Base-by-base conservation (phyloP, 2,888 invertebrate genomes). In the Mactromeris polynyma region DNA sequence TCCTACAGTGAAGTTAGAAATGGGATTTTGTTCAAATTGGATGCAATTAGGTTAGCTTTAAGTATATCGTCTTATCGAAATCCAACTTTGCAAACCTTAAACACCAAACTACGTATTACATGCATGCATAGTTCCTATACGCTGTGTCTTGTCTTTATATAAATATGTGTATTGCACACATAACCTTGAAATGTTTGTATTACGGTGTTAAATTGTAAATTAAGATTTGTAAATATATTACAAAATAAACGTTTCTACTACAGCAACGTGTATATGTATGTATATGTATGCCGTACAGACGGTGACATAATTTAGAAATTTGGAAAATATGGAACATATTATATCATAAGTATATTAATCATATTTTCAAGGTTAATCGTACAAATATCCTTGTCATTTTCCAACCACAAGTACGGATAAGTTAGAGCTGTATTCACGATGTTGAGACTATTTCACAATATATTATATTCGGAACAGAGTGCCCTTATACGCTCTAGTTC, bases 181-280 rank as follows among this genome's bases (percentile, higher is more conserved):
- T 73, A 73, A 73, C 73, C 73, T 73, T 73, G 73, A 73, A 73
- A 64, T 64, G 26, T 64, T n/a, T 19, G n/a, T 58, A 19, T 58
- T 58, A 58, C 58, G 58, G 58, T 58, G 58, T 58, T n/a, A 58
- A 6, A 58, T 58, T 58, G 17, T 6, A 58, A 58, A 58, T n/a
- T 58, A 58, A 58, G 21, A 58, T 58, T 58, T 64, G 26, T 26
- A n/a, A 26, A 64, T 26, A 26, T 26, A n/a, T 64, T 64, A n/a
- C n/a, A 64, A 26, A 64, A 64, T n/a, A 64, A 64, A 64, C 6
- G 58, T 26, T 64, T 7, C 3, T 26, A 26, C n/a, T 26, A 64
- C 3, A 64, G 58, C n/a, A 26, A 26, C 11, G 11, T 11, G 26
- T 9, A 26, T 26, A 26, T 2, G 26, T 64, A 9, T 26, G n/a